Percentiles rank a stretch among this genome's conserved stretches.
Conservation (phyloP, 2,113 vertebrate genomes). For the Rhabdornis inornatus region DNA sequence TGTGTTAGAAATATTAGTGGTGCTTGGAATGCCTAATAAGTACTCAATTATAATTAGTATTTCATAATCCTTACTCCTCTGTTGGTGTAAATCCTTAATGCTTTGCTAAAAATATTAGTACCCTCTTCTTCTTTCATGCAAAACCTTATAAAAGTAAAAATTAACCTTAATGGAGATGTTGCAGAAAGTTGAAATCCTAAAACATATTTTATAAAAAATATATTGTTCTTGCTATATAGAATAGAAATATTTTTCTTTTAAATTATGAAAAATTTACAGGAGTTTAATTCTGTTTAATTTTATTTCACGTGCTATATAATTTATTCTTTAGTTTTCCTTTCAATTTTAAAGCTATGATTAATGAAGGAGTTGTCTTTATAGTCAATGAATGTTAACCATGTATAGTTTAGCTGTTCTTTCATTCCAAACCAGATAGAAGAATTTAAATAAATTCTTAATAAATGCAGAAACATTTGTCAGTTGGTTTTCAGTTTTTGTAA, state of each 20-base stretch:
- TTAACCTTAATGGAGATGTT: background rate
- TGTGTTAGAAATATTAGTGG: background rate
- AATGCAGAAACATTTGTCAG: background rate
- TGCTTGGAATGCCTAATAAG: background rate
- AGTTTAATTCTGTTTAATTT: background rate
- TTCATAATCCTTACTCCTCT: background rate
- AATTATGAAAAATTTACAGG: background rate
- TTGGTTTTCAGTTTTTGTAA: background rate
- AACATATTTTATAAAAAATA: background rate
- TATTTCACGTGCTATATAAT: rapidly evolving
- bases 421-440: background rate
- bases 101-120: background rate
- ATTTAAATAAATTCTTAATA: background rate
- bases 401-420: background rate
- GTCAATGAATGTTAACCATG: background rate
- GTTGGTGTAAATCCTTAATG: background rate
- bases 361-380: background rate
- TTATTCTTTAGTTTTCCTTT: background rate
- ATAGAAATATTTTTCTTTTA: background rate
- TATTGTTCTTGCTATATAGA: background rate
- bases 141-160: background rate
- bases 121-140: rapidly evolving
- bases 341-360: background rate
- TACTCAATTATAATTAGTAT: background rate
- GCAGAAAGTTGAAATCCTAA: background rate